Percentiles rank a stretch among this genome's conserved stretches.
Evolutionary conservation across 2,888 invertebrate genomes (phyloP).

Genomic region (Cactoblastis cactorum): DNA sequence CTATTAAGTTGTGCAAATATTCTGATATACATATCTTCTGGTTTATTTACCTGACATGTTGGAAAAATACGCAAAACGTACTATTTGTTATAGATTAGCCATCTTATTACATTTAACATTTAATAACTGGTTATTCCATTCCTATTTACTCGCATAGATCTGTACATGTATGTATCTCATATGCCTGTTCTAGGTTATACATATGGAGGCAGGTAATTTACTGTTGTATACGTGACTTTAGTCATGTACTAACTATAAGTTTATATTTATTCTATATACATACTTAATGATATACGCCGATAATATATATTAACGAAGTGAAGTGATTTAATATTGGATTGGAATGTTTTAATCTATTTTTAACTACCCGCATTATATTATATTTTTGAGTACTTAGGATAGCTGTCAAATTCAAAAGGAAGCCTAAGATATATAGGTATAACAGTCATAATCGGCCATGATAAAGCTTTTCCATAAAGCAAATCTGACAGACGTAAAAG

Average conservation of each 20-base stretch:
- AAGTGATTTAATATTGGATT: too few species aligned
- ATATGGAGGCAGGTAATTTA: not conserved
- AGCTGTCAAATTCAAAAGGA: too few species aligned
- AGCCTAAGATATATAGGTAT: too few species aligned
- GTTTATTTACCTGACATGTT: not conserved
- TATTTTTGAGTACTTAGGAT: too few species aligned
- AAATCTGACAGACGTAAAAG: too few species aligned
- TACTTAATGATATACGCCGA: too few species aligned
- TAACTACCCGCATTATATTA: too few species aligned
- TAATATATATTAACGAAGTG: too few species aligned
- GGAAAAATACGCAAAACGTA: not conserved
- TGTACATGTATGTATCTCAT: not conserved
- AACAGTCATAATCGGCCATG: too few species aligned
- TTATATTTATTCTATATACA: not conserved
- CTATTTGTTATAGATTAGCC: not conserved
- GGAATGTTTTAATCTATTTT: too few species aligned
- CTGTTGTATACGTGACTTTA: constrained; percentile 16
- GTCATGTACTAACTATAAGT: constrained; percentile 8
- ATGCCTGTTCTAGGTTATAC: not conserved
- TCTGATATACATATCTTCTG: not conserved
- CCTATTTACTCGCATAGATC: not conserved
- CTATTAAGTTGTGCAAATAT: not conserved
- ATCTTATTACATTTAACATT: not conserved
- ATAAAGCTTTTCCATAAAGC: too few species aligned
- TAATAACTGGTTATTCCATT: constrained; percentile 11